Base-by-base conservation (phyloP, 2,888 invertebrate genomes). In the Laothoe populi region DNA sequence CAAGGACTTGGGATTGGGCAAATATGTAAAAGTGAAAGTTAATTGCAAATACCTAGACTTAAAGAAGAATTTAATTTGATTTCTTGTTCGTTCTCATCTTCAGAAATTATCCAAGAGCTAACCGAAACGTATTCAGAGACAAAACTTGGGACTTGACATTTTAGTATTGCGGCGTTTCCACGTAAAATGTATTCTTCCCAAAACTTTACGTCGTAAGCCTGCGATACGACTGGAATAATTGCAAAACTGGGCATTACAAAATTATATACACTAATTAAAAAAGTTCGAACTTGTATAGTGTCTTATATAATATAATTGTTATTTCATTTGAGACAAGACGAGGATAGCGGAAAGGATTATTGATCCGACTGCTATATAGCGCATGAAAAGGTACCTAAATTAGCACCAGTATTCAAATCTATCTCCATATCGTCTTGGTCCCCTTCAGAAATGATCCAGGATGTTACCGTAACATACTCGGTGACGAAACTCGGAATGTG, bases 121-220 rank as follows among this genome's bases (percentile, higher is more conserved):
- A 98, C 97, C 79, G 94, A 94, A 71, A 98, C 97, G 88, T 97
- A 98, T 94, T 98, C 98, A 81, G 97, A 96, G 77, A 98, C 97
- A 93, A 97, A 98, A 94, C 97, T 97, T 79, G 98, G 97, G 87
- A 98, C 96, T 93, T 97, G 97, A 94, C 98, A 98, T 95, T 98
- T 97, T 84, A 98, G 94, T 84, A 98, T 96, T 74, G 96, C 98
- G 74, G 97, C 96, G 92, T 98, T 98, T 83, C 97, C 97, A 81
- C 96, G 95, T 82, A 98, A 94, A 71, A 98, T 96, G 88, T 97
- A 97, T 92, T 98, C 97, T 89, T 97, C 97, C 97, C 97, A 97
- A 82, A 98, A 96, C 92, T 97, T 97, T 73, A 97, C 96, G 83
- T 95, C 96, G 93, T 97, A 98, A 70, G 95, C 95, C 94, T 98